Evolutionary conservation across 30 jellyfish, hydroid and myxozoan species (phyloP).

Genomic region (Turritopsis dohrnii): DNA sequence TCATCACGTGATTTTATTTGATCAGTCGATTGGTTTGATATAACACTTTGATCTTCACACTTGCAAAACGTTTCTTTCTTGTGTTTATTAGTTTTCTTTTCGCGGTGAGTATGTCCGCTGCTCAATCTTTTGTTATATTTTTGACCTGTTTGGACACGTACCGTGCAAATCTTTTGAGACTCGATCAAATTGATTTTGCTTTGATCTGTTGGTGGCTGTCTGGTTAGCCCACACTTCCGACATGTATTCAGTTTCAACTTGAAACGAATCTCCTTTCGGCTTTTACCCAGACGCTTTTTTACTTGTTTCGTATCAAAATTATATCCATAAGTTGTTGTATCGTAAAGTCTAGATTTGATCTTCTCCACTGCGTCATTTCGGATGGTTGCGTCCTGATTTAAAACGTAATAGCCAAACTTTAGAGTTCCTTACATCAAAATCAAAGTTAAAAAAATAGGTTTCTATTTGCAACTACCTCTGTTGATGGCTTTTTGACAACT

Average conservation of each 20-base stretch:
- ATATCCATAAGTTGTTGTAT: not conserved
- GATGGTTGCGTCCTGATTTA: not conserved
- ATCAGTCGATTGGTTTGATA: not conserved
- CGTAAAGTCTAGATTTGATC: not conserved
- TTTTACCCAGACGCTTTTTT: not conserved
- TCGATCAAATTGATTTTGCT: not conserved
- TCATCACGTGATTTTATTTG: not conserved
- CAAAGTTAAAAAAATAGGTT: no score
- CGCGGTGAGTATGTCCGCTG: not conserved
- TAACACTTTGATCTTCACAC: not conserved
- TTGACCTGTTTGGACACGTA: not conserved
- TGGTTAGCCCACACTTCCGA: not conserved
- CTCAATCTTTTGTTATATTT: not conserved
- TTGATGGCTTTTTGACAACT: not conserved
- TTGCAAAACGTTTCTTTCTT: not conserved
- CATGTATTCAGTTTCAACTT: not conserved
- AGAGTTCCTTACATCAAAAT: no score
- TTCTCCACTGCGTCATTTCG: not conserved
- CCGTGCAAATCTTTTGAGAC: not conserved
- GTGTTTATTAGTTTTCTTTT: not conserved
- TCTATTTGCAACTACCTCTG: not conserved
- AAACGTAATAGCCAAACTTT: not conserved
- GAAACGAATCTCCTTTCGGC: not conserved
- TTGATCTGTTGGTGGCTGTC: not conserved
- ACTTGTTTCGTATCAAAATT: not conserved